Percentiles rank a stretch among this genome's conserved stretches.
These are phyloP conservation scores for Tetropium fuscum DNA, from an alignment of 2,888 invertebrate species.

Conservation along the genomic window DNA sequence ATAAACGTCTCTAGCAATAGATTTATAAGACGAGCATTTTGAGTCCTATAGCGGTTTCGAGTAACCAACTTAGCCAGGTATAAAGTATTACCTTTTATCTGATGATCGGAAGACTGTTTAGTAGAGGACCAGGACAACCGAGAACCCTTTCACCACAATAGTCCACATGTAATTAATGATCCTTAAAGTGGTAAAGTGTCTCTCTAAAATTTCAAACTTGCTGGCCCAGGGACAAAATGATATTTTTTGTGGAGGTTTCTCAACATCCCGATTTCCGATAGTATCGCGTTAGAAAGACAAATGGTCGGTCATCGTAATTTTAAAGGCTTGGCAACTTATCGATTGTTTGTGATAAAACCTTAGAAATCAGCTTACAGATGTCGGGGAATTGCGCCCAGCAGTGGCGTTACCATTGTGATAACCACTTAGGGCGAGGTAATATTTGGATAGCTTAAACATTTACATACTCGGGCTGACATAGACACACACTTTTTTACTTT, in stretches of 20 bases:
- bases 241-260: slow-evolving; percentile 27
- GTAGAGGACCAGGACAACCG: slow-evolving; percentile 12
- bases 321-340: slow-evolving; percentile 58
- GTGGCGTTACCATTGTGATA: slow-evolving; percentile 23
- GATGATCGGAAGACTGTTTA: slow-evolving; percentile 36
- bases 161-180: slow-evolving; percentile 52
- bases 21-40: slow-evolving; percentile 24
- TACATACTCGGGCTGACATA: slow-evolving; percentile 23
- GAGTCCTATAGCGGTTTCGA: slow-evolving; percentile 13
- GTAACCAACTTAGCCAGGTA: slow-evolving; percentile 32
- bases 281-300: slow-evolving; percentile 60
- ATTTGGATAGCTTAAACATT: slow-evolving; percentile 28
- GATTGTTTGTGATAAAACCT: slow-evolving; percentile 55
- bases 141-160: slow-evolving; percentile 53
- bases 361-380: slow-evolving; percentile 36
- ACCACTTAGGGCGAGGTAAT: slow-evolving; percentile 13
- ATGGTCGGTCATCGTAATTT: slow-evolving; percentile 55
- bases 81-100: slow-evolving; percentile 44
- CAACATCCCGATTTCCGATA: slow-evolving; percentile 41
- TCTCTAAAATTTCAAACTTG: slow-evolving; percentile 44
- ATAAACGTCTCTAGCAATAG: slow-evolving; percentile 11
- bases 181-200: slow-evolving; percentile 46
- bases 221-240: slow-evolving; percentile 45
- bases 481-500: background rate
- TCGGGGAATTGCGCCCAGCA: slow-evolving; percentile 18